A percentile compares a stretch with the other conserved stretches of the same genome.
Conservation (phyloP, 2,113 vertebrate genomes). For the Pipa parva region DNA sequence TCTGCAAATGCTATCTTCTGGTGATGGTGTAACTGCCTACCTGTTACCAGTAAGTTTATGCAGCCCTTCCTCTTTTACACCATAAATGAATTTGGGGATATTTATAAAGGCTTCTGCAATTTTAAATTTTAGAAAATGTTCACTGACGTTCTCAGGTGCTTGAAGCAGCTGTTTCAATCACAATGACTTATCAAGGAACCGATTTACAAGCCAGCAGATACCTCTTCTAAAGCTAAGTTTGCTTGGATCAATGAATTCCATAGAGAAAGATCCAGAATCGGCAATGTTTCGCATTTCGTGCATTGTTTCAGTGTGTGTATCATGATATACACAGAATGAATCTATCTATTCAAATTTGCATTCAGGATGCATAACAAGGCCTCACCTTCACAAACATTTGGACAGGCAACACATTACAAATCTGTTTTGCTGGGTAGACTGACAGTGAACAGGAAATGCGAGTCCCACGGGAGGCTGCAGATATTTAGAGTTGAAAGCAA, state of each 20-base stretch:
- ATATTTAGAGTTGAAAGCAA: constrained; percentile 3
- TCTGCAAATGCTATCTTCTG: too few relatives aligned
- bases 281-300: background rate
- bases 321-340: background rate
- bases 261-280: background rate
- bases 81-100: background rate
- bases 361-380: background rate
- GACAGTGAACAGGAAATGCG: background rate
- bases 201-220: background rate
- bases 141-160: background rate
- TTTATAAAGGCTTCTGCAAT: background rate
- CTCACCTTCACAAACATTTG: background rate
- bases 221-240: background rate
- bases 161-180: background rate
- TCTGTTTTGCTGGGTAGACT: background rate
- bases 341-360: background rate
- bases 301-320: background rate
- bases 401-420: constrained; percentile 2
- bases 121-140: background rate
- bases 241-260: background rate
- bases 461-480: background rate
- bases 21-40: too few relatives aligned
- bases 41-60: too few relatives aligned
- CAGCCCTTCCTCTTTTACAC: too few relatives aligned
- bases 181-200: background rate